These are phyloP conservation scores for Brienomyrus brachyistius DNA, from an alignment of 2,113 vertebrate species.

Conservation along the genomic window DNA sequence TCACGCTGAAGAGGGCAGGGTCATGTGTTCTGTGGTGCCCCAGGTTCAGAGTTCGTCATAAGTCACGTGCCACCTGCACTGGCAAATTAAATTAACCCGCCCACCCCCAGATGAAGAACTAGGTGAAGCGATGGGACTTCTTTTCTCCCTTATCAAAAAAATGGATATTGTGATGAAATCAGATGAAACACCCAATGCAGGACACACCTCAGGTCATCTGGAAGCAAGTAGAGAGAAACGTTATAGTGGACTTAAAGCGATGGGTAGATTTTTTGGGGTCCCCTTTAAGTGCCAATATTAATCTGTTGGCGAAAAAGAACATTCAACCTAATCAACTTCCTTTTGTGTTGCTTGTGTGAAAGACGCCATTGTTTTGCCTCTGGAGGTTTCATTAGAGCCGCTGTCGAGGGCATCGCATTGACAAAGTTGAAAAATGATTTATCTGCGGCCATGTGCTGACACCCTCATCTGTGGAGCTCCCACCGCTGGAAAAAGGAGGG, in stretches of 20 bases:
- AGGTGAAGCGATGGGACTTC: not conserved
- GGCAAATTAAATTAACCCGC: not conserved
- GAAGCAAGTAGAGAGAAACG: not conserved
- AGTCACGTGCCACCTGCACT: not conserved
- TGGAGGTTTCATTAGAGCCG: constrained; percentile 70
- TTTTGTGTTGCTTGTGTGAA: constrained; percentile 26
- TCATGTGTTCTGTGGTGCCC: not conserved
- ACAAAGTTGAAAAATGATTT: constrained; percentile 70
- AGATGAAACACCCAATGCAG: not conserved
- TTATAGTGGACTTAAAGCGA: not conserved
- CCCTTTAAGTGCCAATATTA: constrained; percentile 1
- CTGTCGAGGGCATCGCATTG: constrained; percentile 41
- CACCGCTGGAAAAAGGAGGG: constrained; percentile 24
- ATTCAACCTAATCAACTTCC: not conserved
- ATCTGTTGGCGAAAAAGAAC: not conserved
- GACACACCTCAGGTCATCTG: not conserved
- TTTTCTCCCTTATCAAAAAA: not conserved
- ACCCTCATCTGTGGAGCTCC: not conserved
- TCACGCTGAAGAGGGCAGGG: not conserved
- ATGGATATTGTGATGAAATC: constrained; percentile 5
- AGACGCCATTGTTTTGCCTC: constrained; percentile 67
- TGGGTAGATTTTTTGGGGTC: not conserved
- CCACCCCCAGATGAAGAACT: not conserved
- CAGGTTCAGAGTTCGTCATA: not conserved
- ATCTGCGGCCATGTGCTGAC: constrained; percentile 55